These are phyloP conservation scores for Microcaecilia unicolor DNA, from an alignment of 2,797 vertebrate species.

Conservation along the genomic window DNA sequence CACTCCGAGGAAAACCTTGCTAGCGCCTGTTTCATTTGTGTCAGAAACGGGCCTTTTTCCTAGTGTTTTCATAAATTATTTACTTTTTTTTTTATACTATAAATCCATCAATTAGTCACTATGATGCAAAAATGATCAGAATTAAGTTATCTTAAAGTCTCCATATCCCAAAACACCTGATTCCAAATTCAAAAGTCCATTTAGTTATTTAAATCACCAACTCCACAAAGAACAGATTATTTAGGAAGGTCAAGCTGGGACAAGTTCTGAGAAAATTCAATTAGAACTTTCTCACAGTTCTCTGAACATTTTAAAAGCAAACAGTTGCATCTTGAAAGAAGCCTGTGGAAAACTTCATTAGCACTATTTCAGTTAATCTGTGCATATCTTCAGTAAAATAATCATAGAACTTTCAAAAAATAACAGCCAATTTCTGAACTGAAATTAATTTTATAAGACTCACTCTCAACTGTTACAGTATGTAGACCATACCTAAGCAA, in stretches of 20 bases:
- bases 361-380: constrained; percentile 42
- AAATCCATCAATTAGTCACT: constrained; percentile 33
- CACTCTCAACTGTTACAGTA: too few relatives aligned
- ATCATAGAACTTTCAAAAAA: constrained; percentile 42
- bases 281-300: constrained; percentile 52
- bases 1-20: too few relatives aligned
- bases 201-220: constrained; percentile 32
- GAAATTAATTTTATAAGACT: too few relatives aligned
- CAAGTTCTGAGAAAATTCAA: constrained; percentile 59
- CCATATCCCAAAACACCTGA: constrained; percentile 36
- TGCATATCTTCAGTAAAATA: constrained; percentile 44
- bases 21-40: too few relatives aligned
- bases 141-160: constrained; percentile 41
- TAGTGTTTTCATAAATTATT: constrained; percentile 51
- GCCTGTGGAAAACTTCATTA: constrained; percentile 44
- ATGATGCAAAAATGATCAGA: constrained; percentile 26
- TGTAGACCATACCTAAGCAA: too few relatives aligned
- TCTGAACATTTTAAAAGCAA: constrained; percentile 50
- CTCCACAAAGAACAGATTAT: constrained; percentile 30
- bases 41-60: too few relatives aligned
- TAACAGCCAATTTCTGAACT: too few relatives aligned
- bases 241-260: constrained; percentile 42
- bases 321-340: constrained; percentile 49
- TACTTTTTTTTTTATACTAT: constrained; percentile 24
- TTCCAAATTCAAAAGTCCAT: constrained; percentile 14